Conservation (phyloP, 2,113 vertebrate genomes). For the Crotalus viridis region DNA sequence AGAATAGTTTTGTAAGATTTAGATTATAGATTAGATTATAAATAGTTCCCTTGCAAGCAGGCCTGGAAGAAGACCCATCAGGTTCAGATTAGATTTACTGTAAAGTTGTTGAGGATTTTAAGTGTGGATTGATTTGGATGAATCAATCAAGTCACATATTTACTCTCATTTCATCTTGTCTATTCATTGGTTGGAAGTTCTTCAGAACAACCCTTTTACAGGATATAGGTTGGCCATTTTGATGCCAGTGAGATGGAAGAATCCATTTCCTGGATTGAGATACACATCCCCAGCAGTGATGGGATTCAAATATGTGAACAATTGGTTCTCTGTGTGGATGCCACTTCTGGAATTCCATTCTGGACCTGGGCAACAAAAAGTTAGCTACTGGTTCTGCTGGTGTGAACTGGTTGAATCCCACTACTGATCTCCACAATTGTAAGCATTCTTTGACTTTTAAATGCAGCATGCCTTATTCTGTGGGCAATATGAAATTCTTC, state of each 20-base stretch:
- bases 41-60: neutral
- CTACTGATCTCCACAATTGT: neutral
- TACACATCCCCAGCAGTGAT: neutral
- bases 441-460: neutral
- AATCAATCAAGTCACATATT: accelerated
- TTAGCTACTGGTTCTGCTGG: no score
- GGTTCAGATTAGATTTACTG: neutral
- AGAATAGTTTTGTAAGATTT: neutral
- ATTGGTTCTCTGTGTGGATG: no score
- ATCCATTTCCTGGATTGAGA: neutral
- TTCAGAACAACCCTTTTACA: neutral
- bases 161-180: neutral
- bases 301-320: no score
- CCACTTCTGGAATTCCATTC: no score
- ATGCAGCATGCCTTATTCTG: neutral
- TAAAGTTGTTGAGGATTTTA: neutral
- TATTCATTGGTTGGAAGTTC: neutral
- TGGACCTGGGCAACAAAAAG: no score
- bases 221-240: neutral
- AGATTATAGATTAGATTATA: neutral
- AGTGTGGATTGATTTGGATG: neutral
- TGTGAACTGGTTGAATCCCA: no score
- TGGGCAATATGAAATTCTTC: neutral
- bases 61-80: neutral
- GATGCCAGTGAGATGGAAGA: neutral